These are phyloP conservation scores for Drymodes brunneopygia DNA, from an alignment of 2,113 vertebrate species.

Conservation along the genomic window DNA sequence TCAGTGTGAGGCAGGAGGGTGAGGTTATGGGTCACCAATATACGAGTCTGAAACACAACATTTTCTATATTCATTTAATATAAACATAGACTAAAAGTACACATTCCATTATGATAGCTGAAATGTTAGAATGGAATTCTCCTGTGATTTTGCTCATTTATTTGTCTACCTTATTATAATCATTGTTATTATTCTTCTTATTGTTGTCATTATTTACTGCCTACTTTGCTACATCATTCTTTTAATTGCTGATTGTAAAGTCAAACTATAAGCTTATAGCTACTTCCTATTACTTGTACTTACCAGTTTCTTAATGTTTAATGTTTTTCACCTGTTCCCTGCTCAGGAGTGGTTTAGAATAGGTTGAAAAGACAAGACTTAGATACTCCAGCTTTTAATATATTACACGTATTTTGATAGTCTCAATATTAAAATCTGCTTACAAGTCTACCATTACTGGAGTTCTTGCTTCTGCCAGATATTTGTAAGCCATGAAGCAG, in stretches of 20 bases:
- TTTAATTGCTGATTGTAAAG: not conserved
- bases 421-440: not conserved
- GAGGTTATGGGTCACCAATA: conserved; percentile 61
- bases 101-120: not conserved
- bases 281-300: not conserved
- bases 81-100: not conserved
- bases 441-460: not conserved
- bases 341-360: not conserved
- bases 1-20: conserved; percentile 16
- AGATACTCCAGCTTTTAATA: not conserved
- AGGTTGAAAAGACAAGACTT: not conserved
- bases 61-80: not conserved
- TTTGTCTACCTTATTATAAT: not conserved
- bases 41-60: conserved; percentile 40
- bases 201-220: not conserved
- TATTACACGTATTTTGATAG: not conserved
- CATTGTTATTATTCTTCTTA: not conserved
- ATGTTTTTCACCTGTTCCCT: not conserved
- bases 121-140: not conserved
- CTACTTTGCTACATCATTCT: not conserved
- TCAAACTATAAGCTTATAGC: not conserved
- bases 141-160: not conserved
- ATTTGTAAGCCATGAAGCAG: not conserved
- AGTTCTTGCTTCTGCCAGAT: not conserved
- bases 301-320: not conserved